A percentile compares a stretch with the other conserved stretches of the same genome.
These are phyloP conservation scores for Cyphomyrus discorhynchus DNA, from an alignment of 2,113 vertebrate genomes.

Conservation along the genomic window DNA sequence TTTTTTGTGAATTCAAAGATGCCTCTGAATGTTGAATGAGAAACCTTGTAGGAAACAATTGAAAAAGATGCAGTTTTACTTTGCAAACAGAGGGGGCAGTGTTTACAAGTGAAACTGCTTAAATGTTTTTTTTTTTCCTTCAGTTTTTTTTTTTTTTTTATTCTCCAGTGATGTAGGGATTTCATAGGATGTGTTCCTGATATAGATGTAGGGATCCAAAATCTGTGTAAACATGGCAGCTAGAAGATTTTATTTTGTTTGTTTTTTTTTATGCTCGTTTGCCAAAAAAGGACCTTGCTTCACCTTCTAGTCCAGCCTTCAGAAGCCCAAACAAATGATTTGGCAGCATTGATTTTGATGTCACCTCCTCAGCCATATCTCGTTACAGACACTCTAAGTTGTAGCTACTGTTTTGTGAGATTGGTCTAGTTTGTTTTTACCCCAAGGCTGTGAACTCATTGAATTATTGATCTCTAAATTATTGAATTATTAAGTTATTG, in stretches of 20 bases:
- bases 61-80: neutral
- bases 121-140: neutral
- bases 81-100: slow-evolving; percentile 16
- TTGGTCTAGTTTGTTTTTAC: neutral
- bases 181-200: neutral
- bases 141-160: neutral
- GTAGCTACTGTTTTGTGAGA: neutral
- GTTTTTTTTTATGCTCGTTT: neutral
- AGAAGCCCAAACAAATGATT: neutral
- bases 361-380: neutral
- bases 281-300: neutral
- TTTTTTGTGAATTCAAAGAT: neutral
- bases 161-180: neutral
- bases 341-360: neutral
- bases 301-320: neutral
- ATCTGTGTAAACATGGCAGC: neutral
- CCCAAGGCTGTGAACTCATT: neutral
- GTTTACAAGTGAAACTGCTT: neutral
- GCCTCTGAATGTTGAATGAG: neutral
- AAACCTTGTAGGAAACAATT: neutral
- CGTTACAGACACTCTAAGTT: neutral
- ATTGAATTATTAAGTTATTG: neutral
- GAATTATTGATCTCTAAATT: neutral
- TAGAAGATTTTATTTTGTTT: slow-evolving; percentile 17
- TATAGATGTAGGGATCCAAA: slow-evolving; percentile 4